Evolutionary conservation across 2,888 invertebrate genomes (phyloP).

Genomic region (Phalangium opilio): DNA sequence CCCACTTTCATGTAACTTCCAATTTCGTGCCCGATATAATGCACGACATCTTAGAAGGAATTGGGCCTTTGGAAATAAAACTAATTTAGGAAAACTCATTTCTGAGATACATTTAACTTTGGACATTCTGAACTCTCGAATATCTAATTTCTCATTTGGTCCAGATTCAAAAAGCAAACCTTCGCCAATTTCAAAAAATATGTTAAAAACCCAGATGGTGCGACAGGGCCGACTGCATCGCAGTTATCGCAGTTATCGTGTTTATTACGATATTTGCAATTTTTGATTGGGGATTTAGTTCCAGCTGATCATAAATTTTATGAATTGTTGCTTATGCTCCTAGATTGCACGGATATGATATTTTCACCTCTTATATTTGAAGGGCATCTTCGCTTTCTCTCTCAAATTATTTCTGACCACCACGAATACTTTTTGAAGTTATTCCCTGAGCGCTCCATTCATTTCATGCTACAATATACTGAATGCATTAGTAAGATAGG

Average conservation of each 20-base stretch:
- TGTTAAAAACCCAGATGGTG: too few relatives aligned
- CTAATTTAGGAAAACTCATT: background rate
- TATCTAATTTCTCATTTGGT: background rate
- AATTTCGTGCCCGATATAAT: constrained; percentile 4
- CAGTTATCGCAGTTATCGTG: background rate
- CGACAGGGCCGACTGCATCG: too few relatives aligned
- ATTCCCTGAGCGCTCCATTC: background rate
- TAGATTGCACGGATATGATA: background rate
- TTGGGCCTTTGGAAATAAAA: constrained; percentile 3
- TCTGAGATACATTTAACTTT: background rate
- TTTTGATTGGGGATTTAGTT: background rate
- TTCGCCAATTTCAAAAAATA: too few relatives aligned
- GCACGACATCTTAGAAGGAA: constrained; percentile 5
- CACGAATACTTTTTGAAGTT: too few relatives aligned
- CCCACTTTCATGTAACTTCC: background rate
- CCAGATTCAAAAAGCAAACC: background rate
- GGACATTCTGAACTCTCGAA: background rate
- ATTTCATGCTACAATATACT: constrained; percentile 3
- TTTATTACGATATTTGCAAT: background rate
- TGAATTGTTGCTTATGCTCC: background rate
- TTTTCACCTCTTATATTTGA: too few relatives aligned
- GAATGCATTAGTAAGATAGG: too few relatives aligned
- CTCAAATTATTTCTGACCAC: too few relatives aligned
- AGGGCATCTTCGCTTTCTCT: background rate
- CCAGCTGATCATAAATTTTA: background rate